Percentiles rank a stretch among this genome's conserved stretches.
phyloP scores from a whole-genome alignment of 2,888 invertebrate genomes.

The Dascillus cervinus region DNA sequence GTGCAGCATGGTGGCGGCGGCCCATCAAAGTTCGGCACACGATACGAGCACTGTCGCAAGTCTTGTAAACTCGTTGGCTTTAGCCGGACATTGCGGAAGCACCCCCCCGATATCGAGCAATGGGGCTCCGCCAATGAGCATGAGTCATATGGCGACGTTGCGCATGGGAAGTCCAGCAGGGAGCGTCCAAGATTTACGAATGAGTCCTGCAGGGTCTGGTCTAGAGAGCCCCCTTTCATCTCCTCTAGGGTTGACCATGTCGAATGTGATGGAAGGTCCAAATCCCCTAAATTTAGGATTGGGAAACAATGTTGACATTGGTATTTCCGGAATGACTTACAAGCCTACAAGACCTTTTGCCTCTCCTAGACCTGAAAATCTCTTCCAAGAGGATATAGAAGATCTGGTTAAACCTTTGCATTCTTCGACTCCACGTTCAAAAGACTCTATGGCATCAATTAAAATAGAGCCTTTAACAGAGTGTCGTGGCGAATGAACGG shows the following conservation, averaged over 20 bases:
- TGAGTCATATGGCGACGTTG: conserved; percentile 37
- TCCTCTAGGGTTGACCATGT: conserved; percentile 55
- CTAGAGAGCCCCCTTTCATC: conserved; percentile 50
- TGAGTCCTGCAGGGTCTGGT: conserved; percentile 46
- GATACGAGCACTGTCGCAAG: conserved; percentile 40
- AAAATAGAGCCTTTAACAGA: conserved; percentile 65
- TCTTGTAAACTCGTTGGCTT: conserved; percentile 39
- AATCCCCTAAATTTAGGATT: conserved; percentile 39
- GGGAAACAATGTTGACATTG: conserved; percentile 49
- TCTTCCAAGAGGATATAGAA: conserved; percentile 57
- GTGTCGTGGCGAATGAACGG: conserved; percentile 56
- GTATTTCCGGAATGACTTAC: conserved; percentile 56
- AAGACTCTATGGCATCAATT: conserved; percentile 54
- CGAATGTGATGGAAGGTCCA: conserved; percentile 43
- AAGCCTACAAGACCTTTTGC: conserved; percentile 56
- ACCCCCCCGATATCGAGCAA: conserved; percentile 31
- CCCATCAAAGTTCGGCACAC: conserved; percentile 48
- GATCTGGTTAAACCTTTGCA: conserved; percentile 55
- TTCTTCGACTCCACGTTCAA: conserved; percentile 41
- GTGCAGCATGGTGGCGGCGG: conserved; percentile 73
- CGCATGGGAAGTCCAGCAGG: conserved; percentile 44
- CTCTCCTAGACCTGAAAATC: conserved; percentile 51
- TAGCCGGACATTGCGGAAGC: conserved; percentile 37
- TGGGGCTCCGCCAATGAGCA: conserved; percentile 37
- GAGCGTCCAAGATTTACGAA: conserved; percentile 41